phyloP scores from a whole-genome alignment of 2,888 invertebrate genomes.

The Clanis bilineata region DNA sequence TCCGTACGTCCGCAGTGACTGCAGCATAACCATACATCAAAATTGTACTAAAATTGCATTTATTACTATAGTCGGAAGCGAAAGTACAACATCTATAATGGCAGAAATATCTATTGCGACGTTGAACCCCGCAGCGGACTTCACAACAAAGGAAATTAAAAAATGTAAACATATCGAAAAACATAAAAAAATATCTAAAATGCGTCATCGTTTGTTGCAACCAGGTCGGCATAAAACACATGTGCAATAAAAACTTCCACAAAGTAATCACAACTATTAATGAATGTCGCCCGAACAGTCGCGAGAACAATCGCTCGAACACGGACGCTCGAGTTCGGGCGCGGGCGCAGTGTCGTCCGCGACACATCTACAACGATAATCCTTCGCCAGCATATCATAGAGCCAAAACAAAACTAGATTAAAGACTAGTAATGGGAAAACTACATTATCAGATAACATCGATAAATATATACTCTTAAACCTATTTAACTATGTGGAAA shows the following conservation, averaged over 20 bases:
- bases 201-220: slow-evolving; percentile 18
- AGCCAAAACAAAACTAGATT: background rate
- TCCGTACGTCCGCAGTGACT: slow-evolving; percentile 33
- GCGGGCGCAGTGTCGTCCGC: background rate
- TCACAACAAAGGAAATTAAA: slow-evolving; percentile 26
- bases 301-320: background rate
- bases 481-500: background rate
- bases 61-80: slow-evolving; percentile 35
- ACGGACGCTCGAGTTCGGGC: background rate
- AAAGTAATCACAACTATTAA: slow-evolving; percentile 36
- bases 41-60: slow-evolving; percentile 57
- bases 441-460: slow-evolving; percentile 9
- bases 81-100: background rate
- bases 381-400: background rate
- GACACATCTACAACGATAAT: background rate
- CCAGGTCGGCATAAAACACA: slow-evolving; percentile 31
- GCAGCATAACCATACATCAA: slow-evolving; percentile 42
- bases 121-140: background rate
- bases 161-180: slow-evolving; percentile 52
- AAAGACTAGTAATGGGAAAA: slow-evolving; percentile 2
- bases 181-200: slow-evolving; percentile 47
- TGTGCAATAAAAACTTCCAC: slow-evolving; percentile 24
- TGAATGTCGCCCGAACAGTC: background rate
- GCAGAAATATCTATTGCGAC: background rate
- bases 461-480: slow-evolving; percentile 9